phyloP scores from a whole-genome alignment of 2,113 vertebrate genomes.

The Daphoenositta chrysoptera region DNA sequence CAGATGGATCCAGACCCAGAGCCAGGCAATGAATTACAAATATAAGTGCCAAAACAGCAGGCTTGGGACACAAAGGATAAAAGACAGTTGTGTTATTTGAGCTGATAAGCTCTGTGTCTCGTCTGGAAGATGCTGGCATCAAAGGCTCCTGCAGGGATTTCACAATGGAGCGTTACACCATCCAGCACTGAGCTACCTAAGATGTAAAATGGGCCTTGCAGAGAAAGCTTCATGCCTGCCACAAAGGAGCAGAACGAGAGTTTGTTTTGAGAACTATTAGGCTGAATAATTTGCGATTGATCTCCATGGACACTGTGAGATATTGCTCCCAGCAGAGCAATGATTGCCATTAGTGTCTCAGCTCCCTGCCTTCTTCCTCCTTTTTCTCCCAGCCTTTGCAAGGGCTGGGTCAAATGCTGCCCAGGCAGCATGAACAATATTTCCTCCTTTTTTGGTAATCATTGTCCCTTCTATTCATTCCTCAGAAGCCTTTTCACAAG shows the following conservation, averaged over 20 bases:
- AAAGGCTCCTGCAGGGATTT: slow-evolving; percentile 26
- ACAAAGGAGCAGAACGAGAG: not conserved
- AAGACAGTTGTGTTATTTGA: slow-evolving; percentile 36
- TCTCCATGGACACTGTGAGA: slow-evolving; percentile 8
- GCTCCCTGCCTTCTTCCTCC: not conserved
- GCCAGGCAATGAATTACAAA: slow-evolving; percentile 21
- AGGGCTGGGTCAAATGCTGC: slow-evolving; percentile 7
- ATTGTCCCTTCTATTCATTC: slow-evolving; percentile 31
- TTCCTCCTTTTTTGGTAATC: not conserved
- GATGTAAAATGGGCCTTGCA: not conserved
- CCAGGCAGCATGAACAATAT: not conserved
- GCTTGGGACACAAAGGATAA: slow-evolving; percentile 3
- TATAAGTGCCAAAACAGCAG: slow-evolving; percentile 23
- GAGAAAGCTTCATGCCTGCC: not conserved
- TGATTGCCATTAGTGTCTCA: slow-evolving; percentile 15
- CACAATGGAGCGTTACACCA: not conserved
- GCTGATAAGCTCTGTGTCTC: not conserved
- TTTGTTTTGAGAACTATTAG: slow-evolving; percentile 23
- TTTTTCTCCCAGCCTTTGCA: not conserved
- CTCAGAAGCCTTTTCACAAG: slow-evolving; percentile 16
- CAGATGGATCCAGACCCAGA: slow-evolving; percentile 16
- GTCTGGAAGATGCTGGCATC: not conserved
- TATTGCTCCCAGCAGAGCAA: not conserved
- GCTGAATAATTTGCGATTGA: slow-evolving; percentile 13
- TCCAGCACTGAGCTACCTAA: not conserved